Conservation (phyloP, 2,797 vertebrate genomes). For the Parambassis ranga region DNA sequence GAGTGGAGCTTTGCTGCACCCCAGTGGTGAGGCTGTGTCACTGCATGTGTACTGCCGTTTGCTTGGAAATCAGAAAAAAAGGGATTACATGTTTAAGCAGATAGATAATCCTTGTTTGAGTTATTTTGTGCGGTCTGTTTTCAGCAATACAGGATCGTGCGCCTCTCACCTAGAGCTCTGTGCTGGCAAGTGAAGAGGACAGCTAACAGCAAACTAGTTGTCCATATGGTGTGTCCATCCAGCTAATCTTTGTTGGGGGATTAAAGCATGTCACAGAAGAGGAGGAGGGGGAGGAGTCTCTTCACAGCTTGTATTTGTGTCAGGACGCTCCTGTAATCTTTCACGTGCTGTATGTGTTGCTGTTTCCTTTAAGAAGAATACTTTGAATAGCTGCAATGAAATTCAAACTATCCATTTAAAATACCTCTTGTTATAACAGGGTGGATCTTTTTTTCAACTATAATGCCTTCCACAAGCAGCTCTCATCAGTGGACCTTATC, state of each 20-base stretch:
- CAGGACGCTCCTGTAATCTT: not conserved
- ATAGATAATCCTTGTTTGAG: too few species aligned
- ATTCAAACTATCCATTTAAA: not conserved
- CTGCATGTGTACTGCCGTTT: slow-evolving; percentile 2
- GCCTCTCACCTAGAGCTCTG: not conserved
- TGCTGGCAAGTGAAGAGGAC: not conserved
- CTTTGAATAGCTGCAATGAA: not conserved
- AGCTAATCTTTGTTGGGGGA: slow-evolving; percentile 69
- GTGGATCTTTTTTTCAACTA: not conserved
- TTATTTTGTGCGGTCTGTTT: too few species aligned
- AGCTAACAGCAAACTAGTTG: slow-evolving; percentile 5
- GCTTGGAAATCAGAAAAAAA: too few species aligned
- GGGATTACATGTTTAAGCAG: too few species aligned
- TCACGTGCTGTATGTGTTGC: slow-evolving; percentile 31
- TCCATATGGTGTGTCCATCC: slow-evolving; percentile 46
- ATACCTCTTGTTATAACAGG: not conserved
- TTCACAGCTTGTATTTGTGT: not conserved
- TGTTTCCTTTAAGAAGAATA: not conserved
- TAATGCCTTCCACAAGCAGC: slow-evolving; percentile 60
- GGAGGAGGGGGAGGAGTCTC: slow-evolving; percentile 13
- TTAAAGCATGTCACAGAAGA: slow-evolving; percentile 50
- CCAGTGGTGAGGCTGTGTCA: slow-evolving; percentile 36
- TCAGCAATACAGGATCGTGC: not conserved
- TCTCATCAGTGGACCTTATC: slow-evolving; percentile 45
- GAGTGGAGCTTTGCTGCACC: slow-evolving; percentile 51